Evolutionary conservation across 1,140 invertebrate species (phyloP).

Genomic region (Nasonia longicornis): DNA sequence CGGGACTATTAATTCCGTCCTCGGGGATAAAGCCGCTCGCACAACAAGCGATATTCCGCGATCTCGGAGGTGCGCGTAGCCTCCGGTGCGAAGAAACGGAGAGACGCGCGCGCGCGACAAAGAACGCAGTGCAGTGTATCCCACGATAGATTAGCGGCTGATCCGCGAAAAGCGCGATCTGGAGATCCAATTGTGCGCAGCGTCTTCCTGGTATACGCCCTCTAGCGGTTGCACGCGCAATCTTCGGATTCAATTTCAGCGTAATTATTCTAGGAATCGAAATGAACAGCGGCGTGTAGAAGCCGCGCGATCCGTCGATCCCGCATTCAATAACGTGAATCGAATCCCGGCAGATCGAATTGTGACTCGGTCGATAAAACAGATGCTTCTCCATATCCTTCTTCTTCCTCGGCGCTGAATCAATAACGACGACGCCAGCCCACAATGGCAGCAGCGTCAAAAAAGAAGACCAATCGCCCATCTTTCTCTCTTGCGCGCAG

Average conservation of each 20-base stretch:
- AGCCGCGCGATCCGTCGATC: too few relatives aligned
- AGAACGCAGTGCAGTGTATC: neutral
- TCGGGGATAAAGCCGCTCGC: constrained; percentile 44
- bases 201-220: neutral
- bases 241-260: neutral
- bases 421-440: neutral
- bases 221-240: neutral
- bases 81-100: neutral
- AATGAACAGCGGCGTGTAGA: neutral
- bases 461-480: neutral
- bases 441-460: neutral
- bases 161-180: neutral
- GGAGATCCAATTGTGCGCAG: neutral
- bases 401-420: neutral
- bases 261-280: constrained; percentile 12
- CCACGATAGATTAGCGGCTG: neutral
- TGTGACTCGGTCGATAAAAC: neutral
- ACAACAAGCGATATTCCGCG: constrained; percentile 45
- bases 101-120: neutral
- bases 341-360: neutral
- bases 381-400: neutral
- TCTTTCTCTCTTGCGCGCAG: neutral
- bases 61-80: constrained; percentile 11
- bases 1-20: constrained; percentile 51
- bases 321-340: constrained; percentile 16